Conservation (phyloP, 2,888 invertebrate species). For the Volucella inflata region DNA sequence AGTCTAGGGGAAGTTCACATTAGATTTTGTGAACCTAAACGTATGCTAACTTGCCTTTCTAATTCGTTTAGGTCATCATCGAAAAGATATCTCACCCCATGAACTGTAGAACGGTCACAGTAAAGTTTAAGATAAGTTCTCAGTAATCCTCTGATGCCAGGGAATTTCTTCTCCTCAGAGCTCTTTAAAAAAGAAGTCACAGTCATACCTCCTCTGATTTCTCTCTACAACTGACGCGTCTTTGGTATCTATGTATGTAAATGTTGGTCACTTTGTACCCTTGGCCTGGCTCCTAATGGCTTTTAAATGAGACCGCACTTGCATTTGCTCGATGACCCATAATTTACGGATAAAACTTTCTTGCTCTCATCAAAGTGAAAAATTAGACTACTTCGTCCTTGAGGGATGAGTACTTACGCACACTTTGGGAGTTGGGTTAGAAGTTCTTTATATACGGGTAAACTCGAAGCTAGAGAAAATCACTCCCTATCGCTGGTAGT, state of each 20-base stretch:
- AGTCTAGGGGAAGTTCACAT: constrained; percentile 75
- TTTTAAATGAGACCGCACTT: constrained; percentile 63
- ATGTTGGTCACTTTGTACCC: constrained; percentile 10
- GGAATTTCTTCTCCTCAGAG: neutral
- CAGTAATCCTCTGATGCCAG: constrained; percentile 76
- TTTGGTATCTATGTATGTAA: neutral
- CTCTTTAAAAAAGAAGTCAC: constrained; percentile 18
- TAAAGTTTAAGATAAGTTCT: constrained; percentile 79
- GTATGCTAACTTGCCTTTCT: constrained; percentile 78
- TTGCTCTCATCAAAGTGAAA: constrained; percentile 49
- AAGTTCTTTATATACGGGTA: constrained; percentile 45
- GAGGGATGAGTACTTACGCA: constrained; percentile 9
- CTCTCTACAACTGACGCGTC: constrained; percentile 22
- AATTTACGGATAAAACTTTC: constrained; percentile 64
- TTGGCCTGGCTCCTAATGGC: constrained; percentile 48
- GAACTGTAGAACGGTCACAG: constrained; percentile 81
- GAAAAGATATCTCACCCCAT: constrained; percentile 81
- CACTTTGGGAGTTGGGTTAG: neutral
- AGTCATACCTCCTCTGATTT: constrained; percentile 25
- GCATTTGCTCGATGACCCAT: constrained; percentile 51
- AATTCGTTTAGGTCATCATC: constrained; percentile 78
- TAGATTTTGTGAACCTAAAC: neutral
- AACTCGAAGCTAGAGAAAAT: constrained; percentile 8
- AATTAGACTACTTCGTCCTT: constrained; percentile 38
- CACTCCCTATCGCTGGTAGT: constrained; percentile 24